phyloP scores from a whole-genome alignment of 2,888 invertebrate species.

The Mesochorus sp. region DNA sequence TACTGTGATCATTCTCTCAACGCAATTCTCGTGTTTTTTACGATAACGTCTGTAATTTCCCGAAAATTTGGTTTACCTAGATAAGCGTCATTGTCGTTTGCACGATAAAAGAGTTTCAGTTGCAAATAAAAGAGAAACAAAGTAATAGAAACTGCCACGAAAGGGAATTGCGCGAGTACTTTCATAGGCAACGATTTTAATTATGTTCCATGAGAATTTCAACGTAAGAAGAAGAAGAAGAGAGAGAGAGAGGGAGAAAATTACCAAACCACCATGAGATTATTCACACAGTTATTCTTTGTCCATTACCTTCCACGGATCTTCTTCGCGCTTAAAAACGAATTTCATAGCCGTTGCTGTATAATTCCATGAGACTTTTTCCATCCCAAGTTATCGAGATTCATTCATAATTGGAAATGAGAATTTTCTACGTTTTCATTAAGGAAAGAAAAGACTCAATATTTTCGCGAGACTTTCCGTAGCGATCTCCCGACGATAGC shows the following conservation, averaged over 20 bases:
- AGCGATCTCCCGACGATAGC: too few relatives aligned
- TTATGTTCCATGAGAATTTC: conserved; percentile 29
- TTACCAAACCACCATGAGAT: conserved; percentile 22
- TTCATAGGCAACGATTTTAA: conserved; percentile 19
- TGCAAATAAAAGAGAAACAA: background rate
- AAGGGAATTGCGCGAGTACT: conserved; percentile 18
- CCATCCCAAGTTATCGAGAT: too few relatives aligned
- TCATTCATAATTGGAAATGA: too few relatives aligned
- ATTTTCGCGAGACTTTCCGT: too few relatives aligned
- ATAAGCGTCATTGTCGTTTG: background rate
- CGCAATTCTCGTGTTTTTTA: background rate
- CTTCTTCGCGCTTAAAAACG: background rate
- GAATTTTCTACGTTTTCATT: too few relatives aligned
- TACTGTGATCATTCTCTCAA: background rate
- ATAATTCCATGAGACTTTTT: too few relatives aligned
- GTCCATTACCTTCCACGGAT: conserved; percentile 1
- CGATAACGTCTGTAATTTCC: background rate
- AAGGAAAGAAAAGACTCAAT: too few relatives aligned
- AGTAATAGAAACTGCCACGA: conserved; percentile 5
- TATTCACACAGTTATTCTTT: conserved; percentile 44
- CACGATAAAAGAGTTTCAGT: background rate
- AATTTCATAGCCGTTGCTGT: too few relatives aligned
- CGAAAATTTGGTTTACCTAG: too few relatives aligned
- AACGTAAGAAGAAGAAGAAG: too few relatives aligned
- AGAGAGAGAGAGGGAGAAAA: too few relatives aligned